Percentiles rank a stretch among this genome's conserved stretches.
phyloP scores from a whole-genome alignment of 2,113 vertebrate genomes.

The Fulmarus glacialis region DNA sequence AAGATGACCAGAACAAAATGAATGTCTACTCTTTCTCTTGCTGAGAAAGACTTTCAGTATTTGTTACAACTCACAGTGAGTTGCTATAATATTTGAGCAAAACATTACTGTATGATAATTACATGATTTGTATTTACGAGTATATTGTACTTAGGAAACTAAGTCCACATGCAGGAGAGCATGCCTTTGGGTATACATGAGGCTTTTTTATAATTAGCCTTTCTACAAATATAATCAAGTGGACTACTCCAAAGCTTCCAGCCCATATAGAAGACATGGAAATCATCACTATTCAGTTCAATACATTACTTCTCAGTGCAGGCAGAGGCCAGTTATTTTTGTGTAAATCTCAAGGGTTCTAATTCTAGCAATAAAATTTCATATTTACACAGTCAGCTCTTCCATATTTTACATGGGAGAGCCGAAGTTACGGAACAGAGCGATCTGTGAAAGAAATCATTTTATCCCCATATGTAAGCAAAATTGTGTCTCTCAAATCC shows the following conservation, averaged over 20 bases:
- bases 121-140: neutral
- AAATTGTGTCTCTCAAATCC: neutral
- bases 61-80: neutral
- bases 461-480: neutral
- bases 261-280: accelerated
- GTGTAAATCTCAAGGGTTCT: neutral
- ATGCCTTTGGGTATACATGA: neutral
- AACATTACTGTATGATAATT: neutral
- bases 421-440: neutral
- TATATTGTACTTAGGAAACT: neutral
- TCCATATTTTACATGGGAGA: neutral
- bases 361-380: neutral
- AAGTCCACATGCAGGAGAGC: neutral
- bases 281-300: neutral
- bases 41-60: neutral
- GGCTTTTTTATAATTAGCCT: neutral
- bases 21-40: neutral
- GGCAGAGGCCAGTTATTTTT: neutral
- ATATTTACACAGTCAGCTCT: neutral
- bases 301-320: neutral
- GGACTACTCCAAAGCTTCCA: neutral
- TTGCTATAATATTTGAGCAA: neutral
- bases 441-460: neutral
- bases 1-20: neutral
- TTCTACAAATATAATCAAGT: neutral